Conservation (phyloP, 1,140 invertebrate species). For the Drosophila kikkawai region DNA sequence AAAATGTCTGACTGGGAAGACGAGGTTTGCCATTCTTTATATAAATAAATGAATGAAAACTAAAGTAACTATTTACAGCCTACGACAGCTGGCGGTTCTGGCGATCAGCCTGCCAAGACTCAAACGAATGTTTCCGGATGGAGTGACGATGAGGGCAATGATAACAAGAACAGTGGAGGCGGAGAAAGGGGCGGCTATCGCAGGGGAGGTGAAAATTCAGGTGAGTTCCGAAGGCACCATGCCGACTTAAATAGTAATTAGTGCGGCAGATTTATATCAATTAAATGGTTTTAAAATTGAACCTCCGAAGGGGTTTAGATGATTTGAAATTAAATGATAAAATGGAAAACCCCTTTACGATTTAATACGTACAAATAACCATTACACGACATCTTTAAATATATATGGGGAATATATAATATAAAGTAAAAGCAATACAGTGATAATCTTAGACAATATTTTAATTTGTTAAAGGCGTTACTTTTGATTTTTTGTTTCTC, state of each 20-base stretch:
- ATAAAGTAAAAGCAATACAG: background rate
- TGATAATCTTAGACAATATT: background rate
- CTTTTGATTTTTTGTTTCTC: constrained; percentile 29
- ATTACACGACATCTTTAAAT: background rate
- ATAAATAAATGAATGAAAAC: background rate
- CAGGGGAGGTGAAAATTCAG: constrained; percentile 26
- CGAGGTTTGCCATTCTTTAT: constrained; percentile 27
- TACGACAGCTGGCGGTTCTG: background rate
- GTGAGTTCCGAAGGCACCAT: constrained; percentile 34
- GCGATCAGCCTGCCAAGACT: background rate
- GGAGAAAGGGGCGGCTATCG: constrained; percentile 23
- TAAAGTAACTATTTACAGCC: constrained; percentile 18
- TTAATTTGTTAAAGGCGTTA: background rate
- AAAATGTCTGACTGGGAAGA: constrained; percentile 68
- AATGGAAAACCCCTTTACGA: no score
- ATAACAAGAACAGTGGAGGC: constrained; percentile 52
- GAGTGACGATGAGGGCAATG: constrained; percentile 63
- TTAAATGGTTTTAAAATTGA: background rate
- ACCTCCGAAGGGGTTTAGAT: background rate
- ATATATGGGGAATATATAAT: background rate
- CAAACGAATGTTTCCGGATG: constrained; percentile 21
- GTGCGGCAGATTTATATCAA: background rate
- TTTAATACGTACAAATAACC: background rate
- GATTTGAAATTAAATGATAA: background rate
- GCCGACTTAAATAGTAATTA: constrained; percentile 54